Evolutionary conservation across 92 coral and sea anemone genomes (phyloP), one percentile per base, ranked within the genome.

Genomic region (Parazoanthus atlanticus): DNA sequence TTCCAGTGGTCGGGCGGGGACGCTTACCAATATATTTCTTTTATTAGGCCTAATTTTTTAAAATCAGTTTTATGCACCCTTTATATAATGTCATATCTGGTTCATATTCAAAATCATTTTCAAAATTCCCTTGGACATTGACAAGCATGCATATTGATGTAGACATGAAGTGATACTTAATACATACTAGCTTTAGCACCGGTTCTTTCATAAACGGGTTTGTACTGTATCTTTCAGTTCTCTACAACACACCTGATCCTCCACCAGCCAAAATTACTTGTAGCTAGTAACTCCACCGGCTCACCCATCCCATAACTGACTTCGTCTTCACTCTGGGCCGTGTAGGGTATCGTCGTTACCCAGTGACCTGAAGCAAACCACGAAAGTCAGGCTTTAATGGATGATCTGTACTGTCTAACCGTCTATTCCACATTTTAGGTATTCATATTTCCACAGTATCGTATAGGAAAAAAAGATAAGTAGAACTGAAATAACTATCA

Each of bases 261-360:
- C 99, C 99, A 96, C 99, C 99, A 96, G 67, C 99, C 99, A 54
- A 93, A 89, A 86, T 88, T 96, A 38, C 98, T 96, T n/a, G 96
- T 96, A 0, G 99, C 94, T 40, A 95, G 75, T 11, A 96, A 93
- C 76, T 95, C 98, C 83, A 96, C 89, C 32, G 92, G 98, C n/a
- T 95, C 99, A 19, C 96, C 98, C n/a, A 28, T 89, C 29, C 81
- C 86, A 79, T 95, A 95, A n/a, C 95, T 93, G 36, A 96, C 91
- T 81, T 96, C 99, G 79, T 96, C 99, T 0, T 88, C 89, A 91
- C 99, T 92, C 78, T 91, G 95, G 1, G 98, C 99, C 4, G 90
- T 79, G 91, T 96, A 96, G 1, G 96, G 84, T 76, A 76, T 87
- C 26, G 90, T 79, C 1, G 99, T 91, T 9, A 91, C 77, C 94